A percentile compares a stretch with the other conserved stretches of the same genome.
Conservation (phyloP, 2,888 invertebrate genomes). For the Sphaerolaimus hirsutus region DNA sequence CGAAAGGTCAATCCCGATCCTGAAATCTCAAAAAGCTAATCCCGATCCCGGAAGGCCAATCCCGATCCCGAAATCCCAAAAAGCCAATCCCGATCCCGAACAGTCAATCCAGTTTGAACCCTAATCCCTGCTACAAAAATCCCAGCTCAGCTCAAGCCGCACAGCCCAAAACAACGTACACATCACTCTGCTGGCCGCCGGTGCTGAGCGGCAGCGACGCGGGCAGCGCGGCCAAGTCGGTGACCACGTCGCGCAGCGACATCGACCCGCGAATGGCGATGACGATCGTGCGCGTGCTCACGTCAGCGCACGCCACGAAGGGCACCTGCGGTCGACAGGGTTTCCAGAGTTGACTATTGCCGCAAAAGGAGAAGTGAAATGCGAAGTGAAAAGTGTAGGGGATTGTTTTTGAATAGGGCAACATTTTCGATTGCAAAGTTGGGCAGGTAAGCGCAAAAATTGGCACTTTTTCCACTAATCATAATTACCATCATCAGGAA, state of each 20-base stretch:
- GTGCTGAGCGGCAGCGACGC: conserved; percentile 1
- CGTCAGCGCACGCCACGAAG: conserved; percentile 60
- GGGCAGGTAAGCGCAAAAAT: background rate
- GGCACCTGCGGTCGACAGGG: conserved; percentile 41
- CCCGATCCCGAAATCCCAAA: too few relatives aligned
- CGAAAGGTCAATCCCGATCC: too few relatives aligned
- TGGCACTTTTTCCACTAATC: background rate
- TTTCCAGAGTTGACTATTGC: background rate
- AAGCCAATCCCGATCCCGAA: too few relatives aligned
- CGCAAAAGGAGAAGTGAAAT: background rate
- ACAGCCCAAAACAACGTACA: too few relatives aligned
- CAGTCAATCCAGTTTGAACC: too few relatives aligned
- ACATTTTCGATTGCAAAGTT: background rate
- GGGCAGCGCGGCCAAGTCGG: conserved; percentile 16
- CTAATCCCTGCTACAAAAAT: too few relatives aligned
- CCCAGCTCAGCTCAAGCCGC: too few relatives aligned
- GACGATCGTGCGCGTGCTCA: conserved; percentile 51
- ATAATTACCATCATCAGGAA: background rate
- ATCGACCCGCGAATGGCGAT: conserved; percentile 61
- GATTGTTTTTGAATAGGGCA: background rate
- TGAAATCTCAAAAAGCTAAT: too few relatives aligned
- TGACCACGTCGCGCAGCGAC: conserved; percentile 50
- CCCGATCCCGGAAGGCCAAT: too few relatives aligned
- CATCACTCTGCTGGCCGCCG: too few relatives aligned
- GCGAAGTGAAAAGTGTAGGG: too few relatives aligned